Evolutionary conservation across 2,797 vertebrate species (phyloP).

Genomic region (Myiotriccus ornatus): DNA sequence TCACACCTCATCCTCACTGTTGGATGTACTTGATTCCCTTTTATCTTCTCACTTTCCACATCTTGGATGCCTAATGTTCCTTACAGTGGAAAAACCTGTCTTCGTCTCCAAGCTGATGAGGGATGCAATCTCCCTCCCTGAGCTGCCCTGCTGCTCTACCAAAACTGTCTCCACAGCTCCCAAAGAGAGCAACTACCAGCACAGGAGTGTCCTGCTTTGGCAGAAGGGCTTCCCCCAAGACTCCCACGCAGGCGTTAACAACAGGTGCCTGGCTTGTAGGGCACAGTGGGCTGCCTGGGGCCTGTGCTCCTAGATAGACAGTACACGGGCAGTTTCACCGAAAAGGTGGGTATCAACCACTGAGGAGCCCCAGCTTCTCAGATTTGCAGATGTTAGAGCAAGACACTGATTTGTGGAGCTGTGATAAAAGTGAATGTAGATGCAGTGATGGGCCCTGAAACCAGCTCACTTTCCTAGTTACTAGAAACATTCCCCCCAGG

Average conservation of each 20-base stretch:
- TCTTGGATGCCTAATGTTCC: background rate
- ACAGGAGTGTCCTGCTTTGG: background rate
- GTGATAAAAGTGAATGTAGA: background rate
- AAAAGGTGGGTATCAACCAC: background rate
- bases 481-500: background rate
- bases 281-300: accelerated
- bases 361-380: background rate
- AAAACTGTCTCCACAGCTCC: background rate
- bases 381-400: background rate
- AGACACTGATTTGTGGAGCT: background rate
- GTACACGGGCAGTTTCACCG: background rate
- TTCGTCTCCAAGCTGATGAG: background rate
- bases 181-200: accelerated
- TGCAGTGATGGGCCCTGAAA: background rate
- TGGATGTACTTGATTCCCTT: background rate
- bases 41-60: background rate
- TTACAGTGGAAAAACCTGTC: background rate
- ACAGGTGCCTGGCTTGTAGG: background rate
- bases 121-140: background rate
- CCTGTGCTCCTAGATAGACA: background rate
- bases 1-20: background rate
- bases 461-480: background rate
- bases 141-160: background rate
- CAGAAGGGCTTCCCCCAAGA: background rate
- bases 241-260: accelerated